phyloP scores from a whole-genome alignment of 1,140 invertebrate genomes.

The Cydia fagiglandana region DNA sequence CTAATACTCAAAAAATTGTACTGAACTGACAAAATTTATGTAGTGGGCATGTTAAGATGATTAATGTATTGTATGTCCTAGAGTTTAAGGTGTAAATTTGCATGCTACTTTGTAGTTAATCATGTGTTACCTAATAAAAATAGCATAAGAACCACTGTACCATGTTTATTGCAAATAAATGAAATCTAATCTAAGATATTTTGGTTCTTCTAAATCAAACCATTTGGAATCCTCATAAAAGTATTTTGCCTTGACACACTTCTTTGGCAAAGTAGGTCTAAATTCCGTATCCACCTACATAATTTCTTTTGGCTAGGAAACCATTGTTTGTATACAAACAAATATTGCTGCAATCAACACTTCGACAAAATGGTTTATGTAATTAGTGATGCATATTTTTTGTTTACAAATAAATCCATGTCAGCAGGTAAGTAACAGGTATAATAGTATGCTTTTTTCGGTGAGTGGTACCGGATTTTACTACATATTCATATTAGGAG shows the following conservation, averaged over 20 bases:
- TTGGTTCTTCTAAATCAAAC: too few species aligned
- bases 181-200: too few species aligned
- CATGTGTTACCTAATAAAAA: too few species aligned
- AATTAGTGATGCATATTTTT: background rate
- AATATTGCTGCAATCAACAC: slow-evolving; percentile 16
- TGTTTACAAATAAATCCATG: slow-evolving; percentile 18
- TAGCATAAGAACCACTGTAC: too few species aligned
- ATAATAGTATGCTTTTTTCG: background rate
- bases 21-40: too few species aligned
- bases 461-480: background rate
- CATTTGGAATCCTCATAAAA: background rate
- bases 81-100: too few species aligned
- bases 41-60: too few species aligned
- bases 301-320: background rate
- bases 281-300: background rate
- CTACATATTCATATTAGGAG: background rate
- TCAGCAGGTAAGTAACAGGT: slow-evolving; percentile 5
- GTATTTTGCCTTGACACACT: background rate
- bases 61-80: too few species aligned
- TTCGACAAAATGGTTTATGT: slow-evolving; percentile 20
- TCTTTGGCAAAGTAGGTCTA: slow-evolving; percentile 8
- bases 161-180: too few species aligned
- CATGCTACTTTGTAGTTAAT: too few species aligned
- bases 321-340: slow-evolving; percentile 25
- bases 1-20: too few species aligned